These are phyloP conservation scores for Ferdinandea cuprea DNA, from an alignment of 2,888 invertebrate species.

Conservation along the genomic window DNA sequence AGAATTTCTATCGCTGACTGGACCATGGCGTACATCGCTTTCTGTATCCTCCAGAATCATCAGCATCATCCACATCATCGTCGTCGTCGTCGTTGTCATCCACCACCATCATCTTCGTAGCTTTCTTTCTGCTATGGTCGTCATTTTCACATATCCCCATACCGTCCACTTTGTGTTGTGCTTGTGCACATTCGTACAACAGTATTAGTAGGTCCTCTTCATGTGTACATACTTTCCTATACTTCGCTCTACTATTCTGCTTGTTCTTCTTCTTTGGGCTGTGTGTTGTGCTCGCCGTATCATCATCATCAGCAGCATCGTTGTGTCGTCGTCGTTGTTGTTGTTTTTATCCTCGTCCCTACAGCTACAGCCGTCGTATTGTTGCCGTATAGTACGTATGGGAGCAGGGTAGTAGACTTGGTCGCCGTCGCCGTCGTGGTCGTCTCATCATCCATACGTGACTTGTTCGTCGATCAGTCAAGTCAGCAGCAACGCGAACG, in stretches of 20 bases:
- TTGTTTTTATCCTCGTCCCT: conserved; percentile 59
- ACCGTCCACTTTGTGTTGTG: too few species aligned
- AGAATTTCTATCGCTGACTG: conserved; percentile 72
- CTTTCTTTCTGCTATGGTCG: conserved; percentile 61
- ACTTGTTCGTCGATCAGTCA: conserved; percentile 75
- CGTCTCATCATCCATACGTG: conserved; percentile 74
- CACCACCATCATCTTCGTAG: conserved; percentile 64
- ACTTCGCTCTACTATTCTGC: conserved; percentile 15
- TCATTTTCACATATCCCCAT: conserved; percentile 69
- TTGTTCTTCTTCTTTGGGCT: conserved; percentile 46
- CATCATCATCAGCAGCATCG: conserved; percentile 25
- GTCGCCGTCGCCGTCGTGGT: conserved; percentile 69
- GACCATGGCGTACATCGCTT: conserved; percentile 59
- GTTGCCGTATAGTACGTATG: conserved; percentile 65
- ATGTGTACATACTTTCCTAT: conserved; percentile 39
- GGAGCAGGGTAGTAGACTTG: conserved; percentile 69
- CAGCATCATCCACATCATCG: conserved; percentile 36
- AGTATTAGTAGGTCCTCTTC: conserved; percentile 72
- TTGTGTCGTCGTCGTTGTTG: conserved; percentile 59
- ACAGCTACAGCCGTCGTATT: conserved; percentile 71
- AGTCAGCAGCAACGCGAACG: conserved; percentile 69
- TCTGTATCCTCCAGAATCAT: conserved; percentile 44
- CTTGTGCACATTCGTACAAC: too few species aligned
- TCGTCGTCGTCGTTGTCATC: conserved; percentile 49
- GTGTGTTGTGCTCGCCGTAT: conserved; percentile 66